Conservation (phyloP, 1,140 invertebrate species). For the Capitella teleta region DNA sequence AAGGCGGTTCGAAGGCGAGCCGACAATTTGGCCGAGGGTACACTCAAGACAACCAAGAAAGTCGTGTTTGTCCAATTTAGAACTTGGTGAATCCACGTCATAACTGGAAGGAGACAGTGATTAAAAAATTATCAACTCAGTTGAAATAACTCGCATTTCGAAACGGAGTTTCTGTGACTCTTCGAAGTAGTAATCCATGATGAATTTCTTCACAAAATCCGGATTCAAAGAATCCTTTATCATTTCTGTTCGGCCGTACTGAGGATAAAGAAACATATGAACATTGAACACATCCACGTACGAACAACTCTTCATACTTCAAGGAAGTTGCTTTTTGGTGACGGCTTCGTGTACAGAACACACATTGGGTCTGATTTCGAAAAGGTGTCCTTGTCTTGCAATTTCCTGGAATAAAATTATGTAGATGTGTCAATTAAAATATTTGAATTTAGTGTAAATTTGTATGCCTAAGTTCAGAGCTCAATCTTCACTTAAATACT, state of each 20-base stretch:
- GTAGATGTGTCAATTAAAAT: not conserved
- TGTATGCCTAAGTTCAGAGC: not conserved
- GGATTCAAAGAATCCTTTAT: constrained; percentile 48
- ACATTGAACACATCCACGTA: not conserved
- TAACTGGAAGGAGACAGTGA: constrained; percentile 8
- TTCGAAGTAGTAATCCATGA: constrained; percentile 49
- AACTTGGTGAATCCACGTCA: constrained; percentile 12
- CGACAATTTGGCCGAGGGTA: constrained; percentile 9
- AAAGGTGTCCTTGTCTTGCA: constrained; percentile 11
- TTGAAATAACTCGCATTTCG: constrained; percentile 36
- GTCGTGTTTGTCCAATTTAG: constrained; percentile 8
- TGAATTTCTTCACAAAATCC: constrained; percentile 46
- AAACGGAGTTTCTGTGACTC: constrained; percentile 43
- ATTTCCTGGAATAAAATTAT: constrained; percentile 6
- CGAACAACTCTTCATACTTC: constrained; percentile 4
- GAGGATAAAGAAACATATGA: constrained; percentile 11
- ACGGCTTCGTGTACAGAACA: constrained; percentile 11
- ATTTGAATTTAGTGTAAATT: not conserved
- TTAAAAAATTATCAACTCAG: not conserved
- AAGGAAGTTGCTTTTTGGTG: constrained; percentile 2
- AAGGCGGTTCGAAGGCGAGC: not conserved
- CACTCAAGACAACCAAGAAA: constrained; percentile 12
- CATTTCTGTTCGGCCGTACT: constrained; percentile 46
- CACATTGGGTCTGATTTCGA: constrained; percentile 14
- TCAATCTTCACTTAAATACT: not conserved